phyloP scores from a whole-genome alignment of 1,140 invertebrate genomes.

The Bicyclus anynana region DNA sequence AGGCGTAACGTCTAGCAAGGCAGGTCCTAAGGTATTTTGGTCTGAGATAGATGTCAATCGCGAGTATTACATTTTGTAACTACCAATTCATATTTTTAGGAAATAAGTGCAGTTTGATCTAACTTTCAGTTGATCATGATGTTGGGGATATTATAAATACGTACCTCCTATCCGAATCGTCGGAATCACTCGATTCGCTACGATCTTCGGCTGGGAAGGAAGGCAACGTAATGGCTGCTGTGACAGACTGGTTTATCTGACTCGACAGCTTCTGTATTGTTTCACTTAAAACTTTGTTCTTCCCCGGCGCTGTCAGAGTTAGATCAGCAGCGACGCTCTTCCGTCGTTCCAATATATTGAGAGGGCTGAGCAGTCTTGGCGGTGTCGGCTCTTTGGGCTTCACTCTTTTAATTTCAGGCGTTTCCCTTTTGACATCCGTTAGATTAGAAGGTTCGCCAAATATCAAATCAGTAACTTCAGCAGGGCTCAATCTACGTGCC shows the following conservation, averaged over 20 bases:
- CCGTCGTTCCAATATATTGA: conserved; percentile 59
- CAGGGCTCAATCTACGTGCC: conserved; percentile 42
- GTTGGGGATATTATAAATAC: conserved; percentile 30
- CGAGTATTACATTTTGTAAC: no score
- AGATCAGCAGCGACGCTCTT: conserved; percentile 60
- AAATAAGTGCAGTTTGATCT: no score
- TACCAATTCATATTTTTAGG: no score
- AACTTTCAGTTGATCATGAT: no score
- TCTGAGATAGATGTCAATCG: no score
- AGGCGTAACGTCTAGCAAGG: no score
- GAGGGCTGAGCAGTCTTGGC: conserved; percentile 53
- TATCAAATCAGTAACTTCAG: conserved; percentile 48
- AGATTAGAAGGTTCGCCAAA: conserved; percentile 63
- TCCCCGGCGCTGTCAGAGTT: conserved; percentile 54
- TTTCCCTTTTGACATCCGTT: conserved; percentile 50
- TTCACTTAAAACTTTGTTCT: conserved; percentile 78
- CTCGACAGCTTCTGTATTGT: conserved; percentile 79
- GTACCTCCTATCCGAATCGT: conserved; percentile 84
- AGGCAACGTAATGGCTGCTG: conserved; percentile 52
- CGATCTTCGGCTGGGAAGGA: conserved; percentile 61
- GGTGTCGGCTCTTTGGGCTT: conserved; percentile 54
- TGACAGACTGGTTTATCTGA: conserved; percentile 70
- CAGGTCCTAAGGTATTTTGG: no score
- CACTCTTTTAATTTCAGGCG: conserved; percentile 52
- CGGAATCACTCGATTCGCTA: conserved; percentile 80